Evolutionary conservation across 2,113 vertebrate species (phyloP).

Genomic region (Grus americana): DNA sequence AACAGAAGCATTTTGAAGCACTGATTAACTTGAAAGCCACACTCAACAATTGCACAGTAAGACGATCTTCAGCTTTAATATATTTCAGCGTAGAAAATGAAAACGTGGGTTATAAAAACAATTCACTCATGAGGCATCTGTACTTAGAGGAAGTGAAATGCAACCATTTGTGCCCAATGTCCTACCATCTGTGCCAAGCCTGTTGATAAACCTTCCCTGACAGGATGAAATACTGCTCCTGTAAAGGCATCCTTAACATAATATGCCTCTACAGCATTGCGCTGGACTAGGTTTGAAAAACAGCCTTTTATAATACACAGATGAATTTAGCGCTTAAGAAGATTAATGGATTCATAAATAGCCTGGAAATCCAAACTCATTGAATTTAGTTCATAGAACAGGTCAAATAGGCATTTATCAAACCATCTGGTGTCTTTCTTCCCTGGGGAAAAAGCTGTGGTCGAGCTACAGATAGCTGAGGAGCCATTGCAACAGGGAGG

Average conservation of each 20-base stretch:
- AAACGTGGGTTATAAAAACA: background rate
- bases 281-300: conserved; percentile 62
- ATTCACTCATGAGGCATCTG: background rate
- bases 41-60: background rate
- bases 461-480: background rate
- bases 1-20: conserved; percentile 15
- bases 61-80: background rate
- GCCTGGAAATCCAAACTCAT: conserved; percentile 73
- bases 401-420: conserved; percentile 62
- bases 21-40: conserved; percentile 18
- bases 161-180: background rate
- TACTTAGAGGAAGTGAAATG: background rate
- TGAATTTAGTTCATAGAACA: conserved; percentile 63
- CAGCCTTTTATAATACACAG: conserved; percentile 57
- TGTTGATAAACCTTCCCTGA: conserved; percentile 23
- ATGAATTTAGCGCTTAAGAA: conserved; percentile 76
- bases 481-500: background rate
- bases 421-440: conserved; percentile 49
- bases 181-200: conserved; percentile 21
- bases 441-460: background rate
- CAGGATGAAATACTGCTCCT: conserved; percentile 25
- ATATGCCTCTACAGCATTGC: conserved; percentile 25
- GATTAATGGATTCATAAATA: conserved; percentile 81
- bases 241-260: conserved; percentile 50
- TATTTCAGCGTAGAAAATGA: background rate